Conservation (phyloP, 2,797 vertebrate genomes). For the Neostethus bicornis region DNA sequence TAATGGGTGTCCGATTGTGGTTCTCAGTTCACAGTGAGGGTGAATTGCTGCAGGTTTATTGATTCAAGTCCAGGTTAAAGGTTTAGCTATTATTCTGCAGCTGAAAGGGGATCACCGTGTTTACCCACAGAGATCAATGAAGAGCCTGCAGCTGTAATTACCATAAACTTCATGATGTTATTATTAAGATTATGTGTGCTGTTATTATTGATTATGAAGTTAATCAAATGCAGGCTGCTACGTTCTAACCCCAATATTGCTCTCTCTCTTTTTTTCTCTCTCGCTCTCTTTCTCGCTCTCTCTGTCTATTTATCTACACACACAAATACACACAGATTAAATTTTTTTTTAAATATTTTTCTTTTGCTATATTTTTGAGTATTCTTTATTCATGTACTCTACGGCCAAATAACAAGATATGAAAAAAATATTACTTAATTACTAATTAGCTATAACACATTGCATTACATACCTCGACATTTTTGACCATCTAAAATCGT, state of each 20-base stretch:
- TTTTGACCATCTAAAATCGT: conserved; percentile 24
- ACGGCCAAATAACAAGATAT: no score
- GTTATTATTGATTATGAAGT: conserved; percentile 56
- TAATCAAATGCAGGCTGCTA: conserved; percentile 46
- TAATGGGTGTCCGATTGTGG: conserved; percentile 55
- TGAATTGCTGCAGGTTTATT: conserved; percentile 70
- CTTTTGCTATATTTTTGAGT: no score
- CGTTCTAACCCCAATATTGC: conserved; percentile 26
- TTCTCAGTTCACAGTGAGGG: conserved; percentile 56
- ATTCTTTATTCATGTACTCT: no score
- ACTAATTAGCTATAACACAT: no score
- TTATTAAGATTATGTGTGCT: conserved; percentile 70
- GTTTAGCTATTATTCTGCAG: conserved; percentile 78
- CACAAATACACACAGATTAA: neutral
- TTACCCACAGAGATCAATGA: conserved; percentile 79
- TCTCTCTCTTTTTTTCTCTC: no score
- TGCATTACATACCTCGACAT: conserved; percentile 14
- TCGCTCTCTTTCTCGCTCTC: no score
- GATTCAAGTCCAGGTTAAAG: conserved; percentile 79
- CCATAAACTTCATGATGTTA: conserved; percentile 76
- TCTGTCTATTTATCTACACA: conserved; percentile 1
- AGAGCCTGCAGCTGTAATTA: conserved; percentile 79
- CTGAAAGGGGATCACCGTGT: conserved; percentile 75
- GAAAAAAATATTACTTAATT: no score
- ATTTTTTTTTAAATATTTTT: no score